Base-by-base conservation (phyloP, 2,113 vertebrate genomes). In the Poeciliopsis occidentalis region DNA sequence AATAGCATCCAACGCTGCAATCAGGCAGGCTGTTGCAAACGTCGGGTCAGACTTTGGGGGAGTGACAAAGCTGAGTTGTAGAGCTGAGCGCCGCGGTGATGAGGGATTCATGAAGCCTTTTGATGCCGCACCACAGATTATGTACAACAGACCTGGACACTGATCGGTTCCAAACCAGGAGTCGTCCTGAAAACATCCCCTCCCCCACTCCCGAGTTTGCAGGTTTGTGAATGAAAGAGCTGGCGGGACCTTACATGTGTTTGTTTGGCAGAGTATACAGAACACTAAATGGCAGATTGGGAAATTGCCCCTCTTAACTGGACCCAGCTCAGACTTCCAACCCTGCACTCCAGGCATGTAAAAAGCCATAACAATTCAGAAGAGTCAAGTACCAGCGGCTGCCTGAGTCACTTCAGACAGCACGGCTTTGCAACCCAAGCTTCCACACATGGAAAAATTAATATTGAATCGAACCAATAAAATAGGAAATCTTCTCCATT, bases 201-300 rank as follows among this genome's bases (percentile, higher is more conserved):
- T 29, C 27, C 27, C 27, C 11, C 7, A 7, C 5, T 7, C 6
- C 6, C 8, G 44, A 63, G 41, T 71, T 57, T 54, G 61, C 3
- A 34, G 65, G 15, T 37, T 13, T 65, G 26, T 61, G 27, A 11
- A 15, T 47, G 47, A 12, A 64, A 27, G 44, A 37, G 24, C 26
- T n/a, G 78, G 66, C n/a, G 30, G 61, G 67, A 67, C 65, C 60
- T 37, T 60, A 22, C 62, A 67, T 30, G 19, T 60, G 27, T 22
- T 71, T 79, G 76, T 85, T 85, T 87, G 78, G 51, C 51, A 57
- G 24, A 57, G 51, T 24, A 54, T 54, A 22, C 27, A 60, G 54
- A 82, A 79, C 76, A 67, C 64, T 41, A 74, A 80, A 87, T 67
- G 87, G 80, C 73, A 89, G 78, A 89, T 82, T 73, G 71, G 64